Percentiles rank a stretch among this genome's conserved stretches.
Conservation (phyloP, 1,140 invertebrate species). For the Tetragonula clypearis region DNA sequence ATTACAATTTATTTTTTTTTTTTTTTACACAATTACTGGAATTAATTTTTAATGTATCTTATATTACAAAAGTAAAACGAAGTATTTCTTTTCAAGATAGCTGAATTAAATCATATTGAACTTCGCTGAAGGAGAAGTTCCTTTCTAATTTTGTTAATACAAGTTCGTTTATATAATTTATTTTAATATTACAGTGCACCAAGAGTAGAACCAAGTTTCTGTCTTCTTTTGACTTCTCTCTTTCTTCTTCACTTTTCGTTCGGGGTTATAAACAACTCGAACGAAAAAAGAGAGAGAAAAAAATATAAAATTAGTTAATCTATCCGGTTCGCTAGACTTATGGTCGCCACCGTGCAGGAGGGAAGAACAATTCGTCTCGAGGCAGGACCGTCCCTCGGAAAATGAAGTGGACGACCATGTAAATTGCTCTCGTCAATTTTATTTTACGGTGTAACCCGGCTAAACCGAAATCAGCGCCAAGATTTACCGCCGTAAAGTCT, state of each 20-base stretch:
- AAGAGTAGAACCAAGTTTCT: not conserved
- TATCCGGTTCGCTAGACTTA: conserved; percentile 5
- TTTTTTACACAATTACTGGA: too few species aligned
- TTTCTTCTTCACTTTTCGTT: not conserved
- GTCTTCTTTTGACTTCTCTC: not conserved
- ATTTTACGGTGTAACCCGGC: not conserved
- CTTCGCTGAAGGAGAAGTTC: too few species aligned
- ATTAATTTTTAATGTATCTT: too few species aligned
- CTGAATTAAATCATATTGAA: not conserved
- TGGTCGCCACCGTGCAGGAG: not conserved
- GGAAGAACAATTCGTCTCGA: conserved; percentile 24
- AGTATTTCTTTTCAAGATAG: too few species aligned
- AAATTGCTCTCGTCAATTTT: conserved; percentile 42
- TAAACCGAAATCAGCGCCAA: not conserved
- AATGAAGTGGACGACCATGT: conserved; percentile 38
- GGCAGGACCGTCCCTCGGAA: conserved; percentile 17
- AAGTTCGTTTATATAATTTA: too few species aligned
- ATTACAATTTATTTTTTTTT: too few species aligned
- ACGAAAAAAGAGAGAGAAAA: not conserved
- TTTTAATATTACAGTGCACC: too few species aligned
- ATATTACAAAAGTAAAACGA: too few species aligned
- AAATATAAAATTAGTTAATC: not conserved
- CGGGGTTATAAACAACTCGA: too few species aligned
- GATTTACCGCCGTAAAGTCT: conserved; percentile 3
- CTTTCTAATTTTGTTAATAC: not conserved